A percentile compares a stretch with the other conserved stretches of the same genome.
Evolutionary conservation across 2,888 invertebrate species (phyloP).

Genomic region (Metallyticus violacea): DNA sequence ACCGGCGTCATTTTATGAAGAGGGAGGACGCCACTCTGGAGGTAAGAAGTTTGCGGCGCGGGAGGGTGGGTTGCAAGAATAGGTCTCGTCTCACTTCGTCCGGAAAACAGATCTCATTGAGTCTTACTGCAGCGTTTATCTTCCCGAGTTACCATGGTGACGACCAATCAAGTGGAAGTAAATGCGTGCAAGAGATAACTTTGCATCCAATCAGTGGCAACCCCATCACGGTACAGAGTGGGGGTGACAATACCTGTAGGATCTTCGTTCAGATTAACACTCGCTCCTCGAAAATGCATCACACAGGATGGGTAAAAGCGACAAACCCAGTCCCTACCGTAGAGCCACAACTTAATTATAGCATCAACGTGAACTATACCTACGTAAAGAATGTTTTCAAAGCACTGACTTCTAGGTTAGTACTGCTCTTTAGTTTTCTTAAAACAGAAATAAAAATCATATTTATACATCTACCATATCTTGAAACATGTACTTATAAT

Average conservation of each 20-base stretch:
- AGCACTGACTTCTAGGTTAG: no score
- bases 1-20: neutral
- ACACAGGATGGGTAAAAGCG: no score
- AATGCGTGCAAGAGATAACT: constrained; percentile 35
- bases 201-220: constrained; percentile 34
- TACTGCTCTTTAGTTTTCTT: no score
- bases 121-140: constrained; percentile 30
- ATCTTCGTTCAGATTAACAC: neutral
- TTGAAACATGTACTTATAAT: no score
- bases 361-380: no score
- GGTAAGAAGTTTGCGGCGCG: neutral
- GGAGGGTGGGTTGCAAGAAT: neutral
- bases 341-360: no score
- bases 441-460: no score
- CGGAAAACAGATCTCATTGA: constrained; percentile 33
- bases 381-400: no score
- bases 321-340: no score
- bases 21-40: neutral
- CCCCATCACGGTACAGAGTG: neutral
- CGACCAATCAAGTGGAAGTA: constrained; percentile 36
- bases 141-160: constrained; percentile 32
- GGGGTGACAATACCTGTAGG: neutral
- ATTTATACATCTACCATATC: no score
- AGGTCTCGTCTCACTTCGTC: constrained; percentile 24
- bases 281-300: neutral